Evolutionary conservation across 2,888 invertebrate genomes (phyloP).

Genomic region (Teleogryllus oceanicus): DNA sequence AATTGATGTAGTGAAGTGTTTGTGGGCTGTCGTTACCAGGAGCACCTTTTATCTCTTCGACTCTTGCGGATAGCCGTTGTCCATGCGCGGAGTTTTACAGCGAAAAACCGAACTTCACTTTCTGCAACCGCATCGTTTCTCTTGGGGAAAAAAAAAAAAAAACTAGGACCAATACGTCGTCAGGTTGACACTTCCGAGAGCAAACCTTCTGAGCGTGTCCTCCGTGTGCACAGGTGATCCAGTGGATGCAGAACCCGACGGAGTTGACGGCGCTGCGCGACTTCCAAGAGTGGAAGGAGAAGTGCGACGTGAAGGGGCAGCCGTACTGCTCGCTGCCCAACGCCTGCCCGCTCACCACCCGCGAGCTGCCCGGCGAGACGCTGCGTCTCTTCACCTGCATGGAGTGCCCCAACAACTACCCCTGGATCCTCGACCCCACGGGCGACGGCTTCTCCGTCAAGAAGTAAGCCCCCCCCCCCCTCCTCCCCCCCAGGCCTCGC

Average conservation of each 20-base stretch:
- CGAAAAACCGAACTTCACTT: too few species aligned
- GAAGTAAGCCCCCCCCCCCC: constrained; percentile 54
- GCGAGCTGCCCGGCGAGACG: constrained; percentile 88
- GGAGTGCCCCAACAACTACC: constrained; percentile 94
- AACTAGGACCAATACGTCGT: too few species aligned
- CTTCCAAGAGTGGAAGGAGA: constrained; percentile 94
- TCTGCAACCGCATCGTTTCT: too few species aligned
- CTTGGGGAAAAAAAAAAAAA: too few species aligned
- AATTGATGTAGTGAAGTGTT: too few species aligned
- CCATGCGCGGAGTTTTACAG: too few species aligned
- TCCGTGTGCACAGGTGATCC: constrained; percentile 65
- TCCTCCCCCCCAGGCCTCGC: neutral
- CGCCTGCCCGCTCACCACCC: constrained; percentile 81
- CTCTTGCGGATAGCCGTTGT: too few species aligned
- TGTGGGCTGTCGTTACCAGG: too few species aligned
- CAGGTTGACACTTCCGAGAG: too few species aligned
- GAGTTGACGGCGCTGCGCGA: constrained; percentile 81
- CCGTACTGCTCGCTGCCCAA: constrained; percentile 90
- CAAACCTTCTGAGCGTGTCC: too few species aligned
- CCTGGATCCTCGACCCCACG: constrained; percentile 91
- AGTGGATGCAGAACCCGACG: constrained; percentile 95
- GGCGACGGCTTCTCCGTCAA: constrained; percentile 87
- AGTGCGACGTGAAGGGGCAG: constrained; percentile 90
- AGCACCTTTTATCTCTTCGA: too few species aligned
- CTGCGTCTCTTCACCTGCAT: constrained; percentile 90